These are phyloP conservation scores for Karalla daura DNA, from an alignment of 2,797 vertebrate genomes.

Conservation along the genomic window DNA sequence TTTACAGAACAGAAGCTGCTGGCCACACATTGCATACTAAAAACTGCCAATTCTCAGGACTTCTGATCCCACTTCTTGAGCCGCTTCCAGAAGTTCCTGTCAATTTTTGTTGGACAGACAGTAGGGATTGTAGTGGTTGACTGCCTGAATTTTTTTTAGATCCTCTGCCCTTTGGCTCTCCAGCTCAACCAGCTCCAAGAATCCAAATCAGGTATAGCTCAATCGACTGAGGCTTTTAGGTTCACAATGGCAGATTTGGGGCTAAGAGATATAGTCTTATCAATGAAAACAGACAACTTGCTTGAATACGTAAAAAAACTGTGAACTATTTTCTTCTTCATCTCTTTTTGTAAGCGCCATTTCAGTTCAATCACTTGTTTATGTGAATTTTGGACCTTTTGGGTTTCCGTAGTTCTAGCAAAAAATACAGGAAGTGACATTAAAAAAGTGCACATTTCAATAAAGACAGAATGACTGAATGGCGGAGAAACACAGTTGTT, in stretches of 20 bases:
- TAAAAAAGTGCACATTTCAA: too few relatives aligned
- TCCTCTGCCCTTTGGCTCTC: conserved; percentile 29
- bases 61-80: conserved; percentile 21
- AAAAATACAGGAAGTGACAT: too few relatives aligned
- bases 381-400: too few relatives aligned
- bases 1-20: conserved; percentile 37
- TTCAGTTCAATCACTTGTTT: too few relatives aligned
- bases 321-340: conserved; percentile 21
- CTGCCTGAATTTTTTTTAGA: conserved; percentile 19
- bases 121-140: conserved; percentile 50
- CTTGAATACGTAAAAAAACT: conserved; percentile 26
- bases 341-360: too few relatives aligned
- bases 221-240: conserved; percentile 24
- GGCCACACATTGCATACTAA: conserved; percentile 16
- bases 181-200: conserved; percentile 37
- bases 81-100: conserved; percentile 11
- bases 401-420: too few relatives aligned
- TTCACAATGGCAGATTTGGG: conserved; percentile 34
- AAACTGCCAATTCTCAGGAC: conserved; percentile 27
- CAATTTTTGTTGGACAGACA: conserved; percentile 39
- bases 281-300: conserved; percentile 23
- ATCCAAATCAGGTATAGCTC: conserved; percentile 31
- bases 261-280: conserved; percentile 23
- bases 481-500: too few relatives aligned
- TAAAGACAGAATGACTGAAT: too few relatives aligned